phyloP scores from a whole-genome alignment of 2,113 vertebrate species.

The Dendrocopos noguchii region DNA sequence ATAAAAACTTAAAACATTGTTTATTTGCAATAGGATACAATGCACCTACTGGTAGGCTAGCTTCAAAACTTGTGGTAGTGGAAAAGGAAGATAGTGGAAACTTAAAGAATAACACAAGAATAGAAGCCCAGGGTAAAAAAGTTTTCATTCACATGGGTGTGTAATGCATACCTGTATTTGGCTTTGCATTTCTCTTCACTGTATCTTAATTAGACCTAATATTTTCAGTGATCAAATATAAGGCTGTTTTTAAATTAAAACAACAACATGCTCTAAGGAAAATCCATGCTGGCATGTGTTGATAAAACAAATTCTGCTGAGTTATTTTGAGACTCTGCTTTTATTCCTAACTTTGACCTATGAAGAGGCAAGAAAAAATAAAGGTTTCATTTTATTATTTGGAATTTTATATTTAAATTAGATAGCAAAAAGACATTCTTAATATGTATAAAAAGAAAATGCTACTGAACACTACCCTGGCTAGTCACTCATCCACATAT shows the following conservation, averaged over 20 bases:
- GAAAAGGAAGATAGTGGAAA: background rate
- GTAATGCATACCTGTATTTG: background rate
- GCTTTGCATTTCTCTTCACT: background rate
- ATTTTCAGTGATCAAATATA: background rate
- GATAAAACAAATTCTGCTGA: background rate
- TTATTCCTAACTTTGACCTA: background rate
- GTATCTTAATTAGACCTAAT: background rate
- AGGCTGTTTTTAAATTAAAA: background rate
- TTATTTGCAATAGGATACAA: background rate
- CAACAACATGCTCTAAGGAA: background rate
- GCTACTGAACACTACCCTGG: background rate
- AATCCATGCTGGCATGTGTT: background rate
- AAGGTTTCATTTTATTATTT: background rate
- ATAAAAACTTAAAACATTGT: background rate
- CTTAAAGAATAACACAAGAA: background rate
- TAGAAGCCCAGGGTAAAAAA: background rate
- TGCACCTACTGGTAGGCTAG: background rate
- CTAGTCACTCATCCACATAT: background rate
- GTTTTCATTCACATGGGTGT: background rate
- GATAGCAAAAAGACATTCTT: conserved; percentile 5
- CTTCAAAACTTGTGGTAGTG: background rate
- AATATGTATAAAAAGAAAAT: background rate
- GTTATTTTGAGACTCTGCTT: background rate
- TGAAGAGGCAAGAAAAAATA: background rate
- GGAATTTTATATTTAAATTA: background rate